Conservation (phyloP, 1,140 invertebrate species). For the Brachionus rubens region DNA sequence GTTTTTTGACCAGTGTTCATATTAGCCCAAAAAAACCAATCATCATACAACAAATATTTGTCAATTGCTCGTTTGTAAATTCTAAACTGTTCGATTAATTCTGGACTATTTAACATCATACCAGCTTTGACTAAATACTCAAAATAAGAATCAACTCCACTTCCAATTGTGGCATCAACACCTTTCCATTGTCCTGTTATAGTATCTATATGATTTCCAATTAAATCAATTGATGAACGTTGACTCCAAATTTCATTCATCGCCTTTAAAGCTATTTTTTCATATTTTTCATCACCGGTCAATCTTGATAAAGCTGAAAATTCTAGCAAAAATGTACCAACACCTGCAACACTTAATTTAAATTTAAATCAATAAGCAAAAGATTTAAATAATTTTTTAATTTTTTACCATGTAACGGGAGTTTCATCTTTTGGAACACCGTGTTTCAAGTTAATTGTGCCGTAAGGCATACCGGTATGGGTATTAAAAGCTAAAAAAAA, state of each 20-base stretch:
- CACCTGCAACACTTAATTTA: constrained; percentile 77
- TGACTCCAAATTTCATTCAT: constrained; percentile 80
- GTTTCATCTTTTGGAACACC: constrained; percentile 47
- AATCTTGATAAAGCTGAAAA: constrained; percentile 90
- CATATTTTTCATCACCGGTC: constrained; percentile 85
- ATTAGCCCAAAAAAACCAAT: constrained; percentile 81
- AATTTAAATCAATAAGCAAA: constrained; percentile 74
- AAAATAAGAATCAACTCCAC: constrained; percentile 96
- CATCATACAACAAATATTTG: constrained; percentile 83
- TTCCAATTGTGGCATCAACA: constrained; percentile 81
- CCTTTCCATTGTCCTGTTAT: constrained; percentile 92
- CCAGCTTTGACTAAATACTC: constrained; percentile 97
- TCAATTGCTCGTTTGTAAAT: constrained; percentile 75
- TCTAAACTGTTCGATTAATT: constrained; percentile 67
- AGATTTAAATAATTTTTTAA: constrained; percentile 80
- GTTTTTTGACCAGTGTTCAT: constrained; percentile 92
- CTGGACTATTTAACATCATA: constrained; percentile 70
- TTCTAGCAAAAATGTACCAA: constrained; percentile 94
- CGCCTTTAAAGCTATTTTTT: constrained; percentile 85
- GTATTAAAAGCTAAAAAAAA: constrained; percentile 63
- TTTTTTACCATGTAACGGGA: constrained; percentile 56
- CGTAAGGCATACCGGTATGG: constrained; percentile 89
- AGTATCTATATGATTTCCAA: constrained; percentile 93
- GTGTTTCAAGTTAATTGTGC: constrained; percentile 69
- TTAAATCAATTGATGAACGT: constrained; percentile 51